phyloP scores from a whole-genome alignment of 2,797 vertebrate genomes.

The Muscicapa comitata region DNA sequence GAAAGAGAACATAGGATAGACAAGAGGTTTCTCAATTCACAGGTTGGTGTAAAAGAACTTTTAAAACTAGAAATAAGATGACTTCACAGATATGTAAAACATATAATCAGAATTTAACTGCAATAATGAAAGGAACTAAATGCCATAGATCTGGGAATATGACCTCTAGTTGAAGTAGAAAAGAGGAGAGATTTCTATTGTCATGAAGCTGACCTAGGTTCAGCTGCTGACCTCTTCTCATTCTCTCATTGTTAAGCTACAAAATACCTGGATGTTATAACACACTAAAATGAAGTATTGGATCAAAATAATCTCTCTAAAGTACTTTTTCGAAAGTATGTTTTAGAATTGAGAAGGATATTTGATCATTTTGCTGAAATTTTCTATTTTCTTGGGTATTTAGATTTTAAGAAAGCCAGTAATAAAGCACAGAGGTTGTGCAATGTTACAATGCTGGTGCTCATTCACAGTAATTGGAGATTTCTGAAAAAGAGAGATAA shows the following conservation, averaged over 20 bases:
- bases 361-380: constrained; percentile 1
- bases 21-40: background rate
- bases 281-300: constrained; percentile 31
- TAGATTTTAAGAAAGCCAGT: constrained; percentile 33
- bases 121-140: constrained; percentile 49
- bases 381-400: constrained; percentile 40
- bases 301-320: constrained; percentile 8
- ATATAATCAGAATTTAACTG: constrained; percentile 18
- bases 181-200: constrained; percentile 27
- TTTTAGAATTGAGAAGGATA: constrained; percentile 23
- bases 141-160: background rate
- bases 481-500: constrained; percentile 15
- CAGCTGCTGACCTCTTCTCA: constrained; percentile 38
- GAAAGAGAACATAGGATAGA: background rate
- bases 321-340: background rate
- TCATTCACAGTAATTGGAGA: constrained; percentile 33
- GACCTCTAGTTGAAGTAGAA: background rate
- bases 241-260: constrained; percentile 43
- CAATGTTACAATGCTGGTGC: background rate
- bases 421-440: background rate
- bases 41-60: background rate
- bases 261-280: constrained; percentile 50
- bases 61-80: background rate
- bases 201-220: constrained; percentile 39
- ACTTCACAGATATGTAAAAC: background rate